A percentile compares a stretch with the other conserved stretches of the same genome.
These are phyloP conservation scores for Crotophaga sulcirostris DNA, from an alignment of 2,113 vertebrate genomes.

Conservation along the genomic window DNA sequence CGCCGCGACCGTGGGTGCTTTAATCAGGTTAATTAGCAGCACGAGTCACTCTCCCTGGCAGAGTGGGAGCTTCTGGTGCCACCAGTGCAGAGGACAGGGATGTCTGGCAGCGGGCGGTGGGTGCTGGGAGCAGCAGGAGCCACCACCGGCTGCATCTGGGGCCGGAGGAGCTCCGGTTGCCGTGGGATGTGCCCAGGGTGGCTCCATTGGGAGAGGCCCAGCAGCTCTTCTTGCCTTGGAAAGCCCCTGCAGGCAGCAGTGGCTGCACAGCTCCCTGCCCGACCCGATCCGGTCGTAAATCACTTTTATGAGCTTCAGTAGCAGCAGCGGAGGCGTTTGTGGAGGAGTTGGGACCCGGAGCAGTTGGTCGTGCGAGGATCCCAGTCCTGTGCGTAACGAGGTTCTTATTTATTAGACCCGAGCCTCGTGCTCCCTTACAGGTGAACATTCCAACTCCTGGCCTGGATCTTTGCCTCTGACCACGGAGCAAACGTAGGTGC, in stretches of 20 bases:
- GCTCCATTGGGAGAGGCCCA: too few relatives aligned
- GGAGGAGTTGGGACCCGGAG: background rate
- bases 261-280: background rate
- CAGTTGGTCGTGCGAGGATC: fast-evolving
- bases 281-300: fast-evolving
- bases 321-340: background rate
- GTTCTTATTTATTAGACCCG: too few relatives aligned
- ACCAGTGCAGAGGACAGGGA: fast-evolving
- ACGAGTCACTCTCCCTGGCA: background rate
- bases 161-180: background rate
- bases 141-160: fast-evolving
- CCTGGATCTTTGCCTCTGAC: background rate
- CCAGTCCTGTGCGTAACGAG: fast-evolving
- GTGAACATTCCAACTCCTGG: too few relatives aligned
- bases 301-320: background rate
- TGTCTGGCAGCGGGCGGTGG: background rate
- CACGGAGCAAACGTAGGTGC: fast-evolving
- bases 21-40: background rate
- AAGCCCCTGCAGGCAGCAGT: too few relatives aligned
- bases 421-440: background rate
- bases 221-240: background rate
- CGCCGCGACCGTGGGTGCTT: background rate
- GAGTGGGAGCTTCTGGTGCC: background rate
- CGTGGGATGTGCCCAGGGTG: background rate
- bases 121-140: background rate